phyloP scores from a whole-genome alignment of 1,140 invertebrate genomes.

The silkworm (Bombyx mori) region DNA sequence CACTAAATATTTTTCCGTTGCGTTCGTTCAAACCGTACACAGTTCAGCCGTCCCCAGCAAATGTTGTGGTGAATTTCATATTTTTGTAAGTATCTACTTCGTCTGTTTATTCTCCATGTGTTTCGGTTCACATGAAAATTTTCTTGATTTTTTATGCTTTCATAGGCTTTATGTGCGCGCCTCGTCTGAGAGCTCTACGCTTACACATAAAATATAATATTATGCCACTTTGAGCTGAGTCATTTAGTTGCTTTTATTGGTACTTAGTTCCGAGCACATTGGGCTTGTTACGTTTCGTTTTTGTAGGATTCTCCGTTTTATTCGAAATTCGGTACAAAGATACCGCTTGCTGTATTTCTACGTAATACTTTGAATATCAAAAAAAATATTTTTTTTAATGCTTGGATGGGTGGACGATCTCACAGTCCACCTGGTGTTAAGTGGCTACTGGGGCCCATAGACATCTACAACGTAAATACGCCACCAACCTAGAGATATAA shows the following conservation, averaged over 20 bases:
- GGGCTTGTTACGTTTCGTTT: conserved; percentile 1
- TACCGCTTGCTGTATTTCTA: too few species aligned
- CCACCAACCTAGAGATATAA: too few species aligned
- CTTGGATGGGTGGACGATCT: too few species aligned
- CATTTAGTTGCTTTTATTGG: conserved; percentile 24
- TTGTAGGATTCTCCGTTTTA: too few species aligned
- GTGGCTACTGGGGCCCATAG: too few species aligned
- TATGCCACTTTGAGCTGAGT: conserved; percentile 33
- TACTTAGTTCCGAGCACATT: neutral
- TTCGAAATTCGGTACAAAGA: too few species aligned
- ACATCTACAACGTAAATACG: too few species aligned
- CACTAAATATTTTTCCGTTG: too few species aligned
- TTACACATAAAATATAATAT: conserved; percentile 40
- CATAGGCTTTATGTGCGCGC: conserved; percentile 54
- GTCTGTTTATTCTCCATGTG: conserved; percentile 70
- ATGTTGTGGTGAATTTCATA: conserved; percentile 71
- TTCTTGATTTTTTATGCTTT: conserved; percentile 70
- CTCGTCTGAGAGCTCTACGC: conserved; percentile 38
- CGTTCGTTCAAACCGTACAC: conserved; percentile 34
- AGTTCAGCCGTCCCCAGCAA: conserved; percentile 51
- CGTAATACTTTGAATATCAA: too few species aligned
- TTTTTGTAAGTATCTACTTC: conserved; percentile 70
- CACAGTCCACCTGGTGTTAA: too few species aligned
- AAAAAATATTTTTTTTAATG: too few species aligned
- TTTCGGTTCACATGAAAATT: conserved; percentile 68